Evolutionary conservation across 2,888 invertebrate genomes (phyloP).

Genomic region (Pseudococcus longispinus): DNA sequence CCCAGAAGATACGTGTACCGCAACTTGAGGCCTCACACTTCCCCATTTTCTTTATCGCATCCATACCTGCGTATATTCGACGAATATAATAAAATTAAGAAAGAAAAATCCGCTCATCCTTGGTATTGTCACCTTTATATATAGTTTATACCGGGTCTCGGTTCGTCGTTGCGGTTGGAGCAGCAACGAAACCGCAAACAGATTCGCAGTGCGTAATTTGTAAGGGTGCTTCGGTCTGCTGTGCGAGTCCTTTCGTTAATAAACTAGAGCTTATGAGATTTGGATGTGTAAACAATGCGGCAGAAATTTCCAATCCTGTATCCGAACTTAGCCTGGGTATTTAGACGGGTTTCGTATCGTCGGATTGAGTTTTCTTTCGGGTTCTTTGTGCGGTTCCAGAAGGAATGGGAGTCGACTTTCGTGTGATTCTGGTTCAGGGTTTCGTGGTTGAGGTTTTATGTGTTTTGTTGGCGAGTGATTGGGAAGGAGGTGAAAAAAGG

Average conservation of each 20-base stretch:
- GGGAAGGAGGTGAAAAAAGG: background rate
- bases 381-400: background rate
- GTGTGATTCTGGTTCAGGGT: background rate
- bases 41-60: background rate
- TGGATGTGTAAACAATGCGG: conserved; percentile 14
- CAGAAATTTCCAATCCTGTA: background rate
- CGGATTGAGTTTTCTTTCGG: background rate
- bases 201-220: conserved; percentile 10
- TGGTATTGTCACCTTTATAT: background rate
- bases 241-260: conserved; percentile 5
- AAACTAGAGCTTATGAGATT: conserved; percentile 8
- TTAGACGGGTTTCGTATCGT: background rate
- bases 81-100: background rate
- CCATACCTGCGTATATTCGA: background rate
- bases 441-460: background rate
- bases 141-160: background rate
- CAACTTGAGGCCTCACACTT: background rate
- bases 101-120: background rate
- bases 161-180: background rate
- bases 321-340: background rate
- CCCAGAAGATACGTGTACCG: background rate
- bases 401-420: background rate
- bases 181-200: conserved; percentile 3
- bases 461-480: background rate
- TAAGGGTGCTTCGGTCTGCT: background rate